A percentile compares a stretch with the other conserved stretches of the same genome.
These are phyloP conservation scores for Psilopsiagon aurifrons DNA, from an alignment of 2,113 vertebrate genomes.

Conservation along the genomic window DNA sequence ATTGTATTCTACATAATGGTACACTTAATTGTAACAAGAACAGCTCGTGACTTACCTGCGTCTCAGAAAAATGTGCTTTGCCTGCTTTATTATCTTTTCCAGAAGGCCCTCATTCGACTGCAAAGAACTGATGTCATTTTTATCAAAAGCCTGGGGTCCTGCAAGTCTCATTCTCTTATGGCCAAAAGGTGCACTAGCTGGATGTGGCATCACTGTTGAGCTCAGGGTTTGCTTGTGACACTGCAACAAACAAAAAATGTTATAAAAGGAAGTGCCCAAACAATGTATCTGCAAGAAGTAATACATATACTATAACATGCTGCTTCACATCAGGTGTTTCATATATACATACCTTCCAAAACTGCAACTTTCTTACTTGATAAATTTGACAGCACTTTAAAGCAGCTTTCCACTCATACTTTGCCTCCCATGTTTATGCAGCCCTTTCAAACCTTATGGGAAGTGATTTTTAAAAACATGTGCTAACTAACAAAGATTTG, in stretches of 20 bases:
- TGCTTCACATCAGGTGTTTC: not conserved
- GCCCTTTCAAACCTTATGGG: not conserved
- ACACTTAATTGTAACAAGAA: not conserved
- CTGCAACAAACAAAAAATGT: conserved; percentile 70
- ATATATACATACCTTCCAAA: not conserved
- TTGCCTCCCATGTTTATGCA: not conserved
- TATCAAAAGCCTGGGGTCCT: conserved; percentile 92
- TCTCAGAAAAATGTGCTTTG: conserved; percentile 96
- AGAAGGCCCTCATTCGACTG: conserved; percentile 93
- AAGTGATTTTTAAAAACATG: not conserved
- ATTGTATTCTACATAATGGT: not conserved
- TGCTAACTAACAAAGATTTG: not conserved
- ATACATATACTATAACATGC: not conserved
- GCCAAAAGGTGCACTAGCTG: conserved; percentile 92
- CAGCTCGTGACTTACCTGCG: conserved; percentile 78
- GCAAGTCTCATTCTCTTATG: conserved; percentile 92
- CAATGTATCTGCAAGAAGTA: not conserved
- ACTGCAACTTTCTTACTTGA: not conserved
- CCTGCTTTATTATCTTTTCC: conserved; percentile 98
- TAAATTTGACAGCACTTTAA: not conserved
- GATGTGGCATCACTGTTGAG: conserved; percentile 91
- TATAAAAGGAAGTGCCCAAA: not conserved
- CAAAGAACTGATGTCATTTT: conserved; percentile 86
- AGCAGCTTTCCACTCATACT: not conserved
- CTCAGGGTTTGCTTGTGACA: conserved; percentile 98